Evolutionary conservation across 2,797 vertebrate species (phyloP).

Genomic region (Artibeus lituratus): DNA sequence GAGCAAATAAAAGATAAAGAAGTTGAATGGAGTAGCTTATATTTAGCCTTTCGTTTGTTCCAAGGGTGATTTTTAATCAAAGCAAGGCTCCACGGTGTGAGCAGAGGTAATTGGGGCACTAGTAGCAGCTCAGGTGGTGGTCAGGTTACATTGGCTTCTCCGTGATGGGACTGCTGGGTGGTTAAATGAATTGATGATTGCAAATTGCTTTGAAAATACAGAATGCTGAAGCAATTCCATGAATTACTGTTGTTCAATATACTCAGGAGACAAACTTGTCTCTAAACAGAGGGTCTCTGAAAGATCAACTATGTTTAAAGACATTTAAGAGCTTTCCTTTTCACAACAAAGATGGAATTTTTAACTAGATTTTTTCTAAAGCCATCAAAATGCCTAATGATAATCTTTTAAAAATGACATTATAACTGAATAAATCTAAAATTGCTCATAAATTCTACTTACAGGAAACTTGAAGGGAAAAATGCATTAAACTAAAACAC

Average conservation of each 20-base stretch:
- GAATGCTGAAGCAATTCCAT: slow-evolving; percentile 42
- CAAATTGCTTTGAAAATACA: slow-evolving; percentile 63
- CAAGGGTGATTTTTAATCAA: slow-evolving; percentile 47
- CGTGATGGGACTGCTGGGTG: not conserved
- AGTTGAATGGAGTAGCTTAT: not conserved
- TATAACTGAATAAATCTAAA: slow-evolving; percentile 68
- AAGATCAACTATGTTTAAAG: slow-evolving; percentile 60
- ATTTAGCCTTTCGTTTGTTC: slow-evolving; percentile 29
- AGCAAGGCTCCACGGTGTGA: not conserved
- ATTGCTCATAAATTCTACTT: slow-evolving; percentile 70
- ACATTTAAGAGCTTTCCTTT: slow-evolving; percentile 50
- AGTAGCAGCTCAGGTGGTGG: not conserved
- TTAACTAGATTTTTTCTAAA: slow-evolving; percentile 70
- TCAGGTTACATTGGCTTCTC: slow-evolving; percentile 16
- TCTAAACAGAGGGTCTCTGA: slow-evolving; percentile 42
- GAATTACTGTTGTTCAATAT: slow-evolving; percentile 43
- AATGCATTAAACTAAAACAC: slow-evolving; percentile 63
- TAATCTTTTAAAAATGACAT: slow-evolving; percentile 73
- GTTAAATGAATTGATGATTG: slow-evolving; percentile 63
- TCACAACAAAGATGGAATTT: slow-evolving; percentile 49
- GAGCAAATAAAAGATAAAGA: not conserved
- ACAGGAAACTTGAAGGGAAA: slow-evolving; percentile 63
- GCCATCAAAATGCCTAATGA: slow-evolving; percentile 56
- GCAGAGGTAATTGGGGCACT: slow-evolving; percentile 15
- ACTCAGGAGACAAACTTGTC: slow-evolving; percentile 43